Conservation (phyloP, 2,888 invertebrate species). For the Pollenia amentaria region DNA sequence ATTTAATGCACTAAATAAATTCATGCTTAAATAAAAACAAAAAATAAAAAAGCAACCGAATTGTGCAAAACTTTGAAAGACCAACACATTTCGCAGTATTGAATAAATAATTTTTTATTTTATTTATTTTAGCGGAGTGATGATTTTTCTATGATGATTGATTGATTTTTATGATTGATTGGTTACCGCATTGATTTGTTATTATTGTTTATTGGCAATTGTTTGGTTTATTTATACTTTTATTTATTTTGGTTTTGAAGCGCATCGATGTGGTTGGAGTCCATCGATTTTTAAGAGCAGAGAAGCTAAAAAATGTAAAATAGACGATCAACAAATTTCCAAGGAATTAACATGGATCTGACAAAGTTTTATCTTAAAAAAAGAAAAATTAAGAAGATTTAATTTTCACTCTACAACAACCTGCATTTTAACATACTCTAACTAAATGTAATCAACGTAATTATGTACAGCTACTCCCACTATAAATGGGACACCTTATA, state of each 20-base stretch:
- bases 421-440: no score
- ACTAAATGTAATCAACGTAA: no score
- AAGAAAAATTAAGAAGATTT: neutral
- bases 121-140: slow-evolving; percentile 21
- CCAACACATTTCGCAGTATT: neutral
- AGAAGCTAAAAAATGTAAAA: neutral
- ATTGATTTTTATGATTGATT: slow-evolving; percentile 46
- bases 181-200: slow-evolving; percentile 31
- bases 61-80: neutral
- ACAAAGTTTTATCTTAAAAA: neutral
- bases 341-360: neutral
- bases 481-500: no score
- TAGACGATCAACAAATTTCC: neutral
- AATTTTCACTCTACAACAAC: no score
- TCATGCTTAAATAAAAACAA: slow-evolving; percentile 2
- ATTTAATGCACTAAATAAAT: slow-evolving; percentile 31
- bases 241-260: slow-evolving; percentile 14
- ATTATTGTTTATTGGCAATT: slow-evolving; percentile 7
- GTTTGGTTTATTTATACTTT: slow-evolving; percentile 14
- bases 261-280: neutral
- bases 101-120: slow-evolving; percentile 8
- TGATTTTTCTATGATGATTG: slow-evolving; percentile 41
- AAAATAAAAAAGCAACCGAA: neutral
- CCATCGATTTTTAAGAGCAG: neutral
- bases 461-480: no score